These are phyloP conservation scores for Merodon equestris DNA, from an alignment of 2,888 invertebrate species.

Conservation along the genomic window DNA sequence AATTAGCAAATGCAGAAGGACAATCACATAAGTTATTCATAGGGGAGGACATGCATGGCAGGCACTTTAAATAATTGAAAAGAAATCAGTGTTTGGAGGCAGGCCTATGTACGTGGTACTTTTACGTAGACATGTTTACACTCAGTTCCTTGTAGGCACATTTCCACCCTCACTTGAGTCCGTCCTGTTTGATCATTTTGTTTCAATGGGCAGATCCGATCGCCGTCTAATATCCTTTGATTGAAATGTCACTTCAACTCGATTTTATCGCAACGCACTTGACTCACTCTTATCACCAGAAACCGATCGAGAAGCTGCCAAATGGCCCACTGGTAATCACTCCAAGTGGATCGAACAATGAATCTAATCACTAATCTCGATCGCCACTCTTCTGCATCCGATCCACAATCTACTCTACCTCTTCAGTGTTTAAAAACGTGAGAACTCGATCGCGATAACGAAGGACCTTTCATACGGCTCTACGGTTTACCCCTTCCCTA, in stretches of 20 bases:
- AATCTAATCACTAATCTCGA: constrained; percentile 59
- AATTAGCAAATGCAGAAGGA: constrained; percentile 51
- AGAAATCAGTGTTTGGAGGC: too few species aligned
- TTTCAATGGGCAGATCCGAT: too few species aligned
- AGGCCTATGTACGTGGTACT: too few species aligned
- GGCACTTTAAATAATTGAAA: too few species aligned
- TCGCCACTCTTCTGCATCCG: constrained; percentile 4
- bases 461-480: constrained; percentile 44
- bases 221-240: not conserved
- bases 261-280: constrained; percentile 61
- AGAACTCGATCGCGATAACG: constrained; percentile 62
- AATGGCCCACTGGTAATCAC: constrained; percentile 46
- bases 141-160: too few species aligned
- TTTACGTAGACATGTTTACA: too few species aligned
- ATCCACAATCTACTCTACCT: constrained; percentile 18
- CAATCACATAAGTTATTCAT: not conserved
- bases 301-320: constrained; percentile 45
- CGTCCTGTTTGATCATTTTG: too few species aligned
- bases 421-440: constrained; percentile 44
- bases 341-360: constrained; percentile 60
- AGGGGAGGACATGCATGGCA: too few species aligned
- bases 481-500: constrained; percentile 35
- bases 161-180: too few species aligned
- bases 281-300: constrained; percentile 53
- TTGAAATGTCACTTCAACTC: constrained; percentile 33